These are phyloP conservation scores for Crotalus viridis DNA, from an alignment of 2,113 vertebrate species.

Conservation along the genomic window DNA sequence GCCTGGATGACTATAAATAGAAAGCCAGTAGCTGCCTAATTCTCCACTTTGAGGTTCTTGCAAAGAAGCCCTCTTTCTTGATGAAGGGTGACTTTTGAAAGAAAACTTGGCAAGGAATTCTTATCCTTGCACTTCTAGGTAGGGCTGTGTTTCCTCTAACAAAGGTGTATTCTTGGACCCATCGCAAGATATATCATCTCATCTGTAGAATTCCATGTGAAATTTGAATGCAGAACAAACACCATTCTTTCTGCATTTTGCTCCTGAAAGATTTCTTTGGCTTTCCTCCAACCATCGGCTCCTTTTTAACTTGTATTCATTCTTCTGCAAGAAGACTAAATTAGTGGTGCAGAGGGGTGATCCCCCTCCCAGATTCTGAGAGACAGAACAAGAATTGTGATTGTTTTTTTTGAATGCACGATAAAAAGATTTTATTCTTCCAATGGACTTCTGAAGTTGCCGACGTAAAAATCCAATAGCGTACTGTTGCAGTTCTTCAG, in stretches of 20 bases:
- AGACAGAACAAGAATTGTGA: slow-evolving; percentile 59
- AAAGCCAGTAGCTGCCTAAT: slow-evolving; percentile 66
- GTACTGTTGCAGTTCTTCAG: slow-evolving; percentile 59
- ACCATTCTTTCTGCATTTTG: slow-evolving; percentile 51
- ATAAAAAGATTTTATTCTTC: slow-evolving; percentile 59
- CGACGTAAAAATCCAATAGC: slow-evolving; percentile 38
- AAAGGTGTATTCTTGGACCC: slow-evolving; percentile 41
- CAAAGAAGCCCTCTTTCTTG: slow-evolving; percentile 62
- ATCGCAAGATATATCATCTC: slow-evolving; percentile 34
- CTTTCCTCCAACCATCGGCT: slow-evolving; percentile 63
- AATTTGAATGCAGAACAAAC: slow-evolving; percentile 40
- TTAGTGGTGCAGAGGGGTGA: slow-evolving; percentile 61
- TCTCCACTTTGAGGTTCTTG: slow-evolving; percentile 58
- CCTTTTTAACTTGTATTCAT: slow-evolving; percentile 70
- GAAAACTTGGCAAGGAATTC: slow-evolving; percentile 58
- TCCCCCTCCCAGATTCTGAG: slow-evolving; percentile 29
- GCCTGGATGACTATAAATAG: slow-evolving; percentile 80
- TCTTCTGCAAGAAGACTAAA: slow-evolving; percentile 65
- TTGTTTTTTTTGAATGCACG: slow-evolving; percentile 20
- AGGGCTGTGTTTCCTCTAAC: slow-evolving; percentile 36
- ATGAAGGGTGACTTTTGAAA: slow-evolving; percentile 70
- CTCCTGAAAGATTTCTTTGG: slow-evolving; percentile 65
- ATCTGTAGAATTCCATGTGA: slow-evolving; percentile 34
- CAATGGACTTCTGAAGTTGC: slow-evolving; percentile 54
- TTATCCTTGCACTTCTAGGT: slow-evolving; percentile 48